Percentiles rank a stretch among this genome's conserved stretches.
Evolutionary conservation across 2,113 vertebrate species (phyloP).

Genomic region (Mungos mungo): DNA sequence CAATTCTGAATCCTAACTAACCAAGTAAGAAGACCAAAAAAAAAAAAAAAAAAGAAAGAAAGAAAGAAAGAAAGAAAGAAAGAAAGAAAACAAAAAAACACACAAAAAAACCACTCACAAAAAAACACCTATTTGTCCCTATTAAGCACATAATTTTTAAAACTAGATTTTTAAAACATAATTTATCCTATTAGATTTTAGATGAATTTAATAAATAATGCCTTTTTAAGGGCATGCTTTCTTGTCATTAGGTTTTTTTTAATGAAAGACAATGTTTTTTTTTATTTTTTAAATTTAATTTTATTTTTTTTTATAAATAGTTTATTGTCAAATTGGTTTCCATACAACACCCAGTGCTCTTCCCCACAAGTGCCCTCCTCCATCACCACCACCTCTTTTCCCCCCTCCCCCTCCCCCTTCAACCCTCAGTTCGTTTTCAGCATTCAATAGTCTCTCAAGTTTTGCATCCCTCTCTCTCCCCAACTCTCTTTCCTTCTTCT

Average conservation of each 20-base stretch:
- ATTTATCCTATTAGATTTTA: not conserved
- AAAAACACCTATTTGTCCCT: not conserved
- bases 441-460: too few species aligned
- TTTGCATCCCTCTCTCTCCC: too few species aligned
- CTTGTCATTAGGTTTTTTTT: not conserved
- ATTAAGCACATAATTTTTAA: not conserved
- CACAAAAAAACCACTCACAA: not conserved
- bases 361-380: too few species aligned
- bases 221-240: not conserved
- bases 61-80: not conserved
- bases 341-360: too few species aligned
- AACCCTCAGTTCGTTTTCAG: too few species aligned
- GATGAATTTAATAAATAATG: not conserved
- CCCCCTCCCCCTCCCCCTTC: too few species aligned
- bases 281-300: too few species aligned
- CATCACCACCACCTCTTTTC: too few species aligned
- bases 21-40: not conserved
- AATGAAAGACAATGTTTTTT: too few species aligned
- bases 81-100: not conserved
- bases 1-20: constrained; percentile 14
- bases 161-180: not conserved
- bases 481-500: too few species aligned
- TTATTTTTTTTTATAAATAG: too few species aligned
- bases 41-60: not conserved
- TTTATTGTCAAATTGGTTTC: too few species aligned